These are phyloP conservation scores for Platorchestia sp. DNA, from an alignment of 1,140 invertebrate species.

Conservation along the genomic window DNA sequence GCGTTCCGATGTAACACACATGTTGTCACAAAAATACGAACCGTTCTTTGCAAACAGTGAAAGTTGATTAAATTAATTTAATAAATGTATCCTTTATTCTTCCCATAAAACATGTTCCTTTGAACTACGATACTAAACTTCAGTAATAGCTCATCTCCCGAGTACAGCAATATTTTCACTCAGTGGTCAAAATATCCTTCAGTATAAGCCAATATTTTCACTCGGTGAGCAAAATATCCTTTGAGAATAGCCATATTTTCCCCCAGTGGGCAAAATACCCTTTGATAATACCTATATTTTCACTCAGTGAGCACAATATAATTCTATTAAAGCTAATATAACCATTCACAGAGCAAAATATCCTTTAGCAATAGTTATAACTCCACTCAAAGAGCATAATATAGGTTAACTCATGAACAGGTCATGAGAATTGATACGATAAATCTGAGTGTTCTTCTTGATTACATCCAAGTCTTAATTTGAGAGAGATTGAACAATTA, in stretches of 20 bases:
- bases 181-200: neutral
- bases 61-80: neutral
- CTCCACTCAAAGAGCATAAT: too few relatives aligned
- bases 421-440: neutral
- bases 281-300: neutral
- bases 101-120: neutral
- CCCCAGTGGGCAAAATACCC: too few relatives aligned
- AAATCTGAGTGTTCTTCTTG: neutral
- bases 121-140: neutral
- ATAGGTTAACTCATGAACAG: too few relatives aligned
- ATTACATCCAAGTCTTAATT: neutral
- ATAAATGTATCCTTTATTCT: neutral
- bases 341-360: too few relatives aligned
- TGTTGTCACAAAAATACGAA: neutral
- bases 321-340: neutral
- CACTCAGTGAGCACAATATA: neutral
- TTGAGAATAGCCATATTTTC: neutral
- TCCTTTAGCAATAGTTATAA: too few relatives aligned
- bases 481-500: too few relatives aligned
- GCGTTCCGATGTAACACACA: neutral
- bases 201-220: neutral
- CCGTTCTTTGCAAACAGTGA: neutral
- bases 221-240: too few relatives aligned
- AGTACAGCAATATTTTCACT: neutral
- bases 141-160: neutral